These are phyloP conservation scores for Lycaena phlaeas DNA, from an alignment of 2,888 invertebrate genomes.

Conservation along the genomic window DNA sequence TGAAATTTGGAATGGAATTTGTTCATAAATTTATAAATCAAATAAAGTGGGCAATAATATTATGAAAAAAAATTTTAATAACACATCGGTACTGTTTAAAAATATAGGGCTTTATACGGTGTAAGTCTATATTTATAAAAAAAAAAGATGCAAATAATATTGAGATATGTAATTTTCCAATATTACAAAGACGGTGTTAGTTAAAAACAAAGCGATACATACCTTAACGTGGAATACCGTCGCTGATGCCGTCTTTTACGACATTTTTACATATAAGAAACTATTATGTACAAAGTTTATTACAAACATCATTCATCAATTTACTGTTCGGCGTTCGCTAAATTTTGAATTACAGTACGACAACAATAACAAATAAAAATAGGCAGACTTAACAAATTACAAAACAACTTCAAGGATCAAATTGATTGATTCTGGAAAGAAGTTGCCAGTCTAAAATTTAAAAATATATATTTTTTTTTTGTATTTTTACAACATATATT, in stretches of 20 bases:
- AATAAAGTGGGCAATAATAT: no score
- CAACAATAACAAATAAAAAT: background rate
- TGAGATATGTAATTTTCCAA: background rate
- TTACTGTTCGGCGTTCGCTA: no score
- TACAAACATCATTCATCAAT: no score
- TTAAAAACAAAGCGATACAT: slow-evolving; percentile 2
- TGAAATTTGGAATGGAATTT: no score
- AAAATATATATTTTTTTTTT: no score
- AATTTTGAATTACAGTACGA: background rate
- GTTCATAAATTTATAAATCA: no score
- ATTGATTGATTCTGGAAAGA: slow-evolving; percentile 6
- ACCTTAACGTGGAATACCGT: background rate
- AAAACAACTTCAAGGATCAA: background rate
- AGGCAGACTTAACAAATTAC: background rate
- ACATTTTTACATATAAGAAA: slow-evolving; percentile 1
- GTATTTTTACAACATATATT: no score
- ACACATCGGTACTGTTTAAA: no score
- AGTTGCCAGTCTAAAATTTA: slow-evolving; percentile 1
- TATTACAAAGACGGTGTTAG: background rate
- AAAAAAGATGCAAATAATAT: no score
- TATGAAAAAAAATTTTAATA: no score
- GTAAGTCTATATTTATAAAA: no score
- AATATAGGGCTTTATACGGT: no score
- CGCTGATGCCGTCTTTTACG: background rate
- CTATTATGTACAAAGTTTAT: background rate